These are phyloP conservation scores for Corythornis cristatus DNA, from an alignment of 2,113 vertebrate species.

Conservation along the genomic window DNA sequence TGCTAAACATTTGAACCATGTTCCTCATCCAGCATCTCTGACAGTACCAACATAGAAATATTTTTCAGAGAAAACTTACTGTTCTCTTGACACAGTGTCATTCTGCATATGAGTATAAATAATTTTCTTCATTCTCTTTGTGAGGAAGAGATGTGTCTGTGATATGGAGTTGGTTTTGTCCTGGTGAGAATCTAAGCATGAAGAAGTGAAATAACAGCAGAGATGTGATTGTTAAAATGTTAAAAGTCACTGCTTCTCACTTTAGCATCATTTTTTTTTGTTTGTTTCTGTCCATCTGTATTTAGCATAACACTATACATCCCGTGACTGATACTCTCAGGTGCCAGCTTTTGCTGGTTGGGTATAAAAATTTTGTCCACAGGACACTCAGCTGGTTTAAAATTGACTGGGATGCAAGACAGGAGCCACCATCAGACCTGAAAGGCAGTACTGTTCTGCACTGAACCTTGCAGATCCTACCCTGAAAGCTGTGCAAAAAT, in stretches of 20 bases:
- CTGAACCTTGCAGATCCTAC: background rate
- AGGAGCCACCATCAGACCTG: background rate
- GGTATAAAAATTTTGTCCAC: background rate
- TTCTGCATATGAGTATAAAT: background rate
- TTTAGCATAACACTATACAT: background rate
- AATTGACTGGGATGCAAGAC: background rate
- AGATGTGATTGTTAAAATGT: background rate
- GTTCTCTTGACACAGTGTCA: background rate
- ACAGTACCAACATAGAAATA: background rate
- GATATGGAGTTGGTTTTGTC: background rate
- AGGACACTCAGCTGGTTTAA: background rate
- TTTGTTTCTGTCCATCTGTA: background rate
- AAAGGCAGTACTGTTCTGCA: background rate
- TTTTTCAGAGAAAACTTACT: background rate
- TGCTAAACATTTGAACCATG: background rate
- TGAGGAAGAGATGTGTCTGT: background rate
- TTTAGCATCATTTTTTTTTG: background rate
- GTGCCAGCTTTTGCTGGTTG: background rate
- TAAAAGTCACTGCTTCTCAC: background rate
- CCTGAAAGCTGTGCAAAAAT: background rate
- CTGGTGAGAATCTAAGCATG: background rate
- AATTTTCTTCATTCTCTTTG: background rate
- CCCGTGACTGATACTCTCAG: background rate
- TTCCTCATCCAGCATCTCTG: background rate
- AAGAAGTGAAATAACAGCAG: background rate